Conservation (phyloP, 2,113 vertebrate genomes). For the Hipposideros armiger region DNA sequence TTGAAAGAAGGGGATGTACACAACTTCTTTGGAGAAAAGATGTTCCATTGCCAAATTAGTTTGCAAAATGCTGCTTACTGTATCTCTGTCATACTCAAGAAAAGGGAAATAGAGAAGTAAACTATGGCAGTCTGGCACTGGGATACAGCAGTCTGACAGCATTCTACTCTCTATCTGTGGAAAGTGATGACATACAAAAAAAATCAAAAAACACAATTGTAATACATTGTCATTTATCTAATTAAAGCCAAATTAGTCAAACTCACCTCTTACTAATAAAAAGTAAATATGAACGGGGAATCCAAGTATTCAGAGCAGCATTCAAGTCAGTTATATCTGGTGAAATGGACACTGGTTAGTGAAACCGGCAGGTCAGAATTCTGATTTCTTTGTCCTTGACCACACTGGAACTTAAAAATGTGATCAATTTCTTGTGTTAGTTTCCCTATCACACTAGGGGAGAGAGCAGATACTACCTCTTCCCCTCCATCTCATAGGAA, state of each 20-base stretch:
- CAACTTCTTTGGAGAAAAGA: neutral
- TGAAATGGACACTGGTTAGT: neutral
- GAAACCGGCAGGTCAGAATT: neutral
- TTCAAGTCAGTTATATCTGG: neutral
- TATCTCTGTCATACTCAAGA: neutral
- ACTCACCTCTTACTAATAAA: neutral
- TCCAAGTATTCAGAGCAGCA: neutral
- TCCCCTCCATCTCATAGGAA: neutral
- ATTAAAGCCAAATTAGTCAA: slow-evolving; percentile 3
- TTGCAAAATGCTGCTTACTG: neutral
- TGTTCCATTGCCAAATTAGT: neutral
- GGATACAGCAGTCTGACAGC: neutral
- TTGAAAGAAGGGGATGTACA: neutral
- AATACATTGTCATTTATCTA: neutral
- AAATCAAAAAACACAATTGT: neutral
- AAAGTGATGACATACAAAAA: neutral
- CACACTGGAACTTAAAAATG: neutral
- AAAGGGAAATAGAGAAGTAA: neutral
- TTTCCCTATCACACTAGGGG: neutral
- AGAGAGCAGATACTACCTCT: neutral
- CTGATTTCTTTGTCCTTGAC: neutral
- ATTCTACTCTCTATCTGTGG: neutral
- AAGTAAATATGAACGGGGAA: neutral
- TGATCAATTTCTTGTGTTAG: neutral
- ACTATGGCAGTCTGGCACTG: neutral